Evolutionary conservation across 2,888 invertebrate species (phyloP).

Genomic region (Caenorhabditis sulstoni): DNA sequence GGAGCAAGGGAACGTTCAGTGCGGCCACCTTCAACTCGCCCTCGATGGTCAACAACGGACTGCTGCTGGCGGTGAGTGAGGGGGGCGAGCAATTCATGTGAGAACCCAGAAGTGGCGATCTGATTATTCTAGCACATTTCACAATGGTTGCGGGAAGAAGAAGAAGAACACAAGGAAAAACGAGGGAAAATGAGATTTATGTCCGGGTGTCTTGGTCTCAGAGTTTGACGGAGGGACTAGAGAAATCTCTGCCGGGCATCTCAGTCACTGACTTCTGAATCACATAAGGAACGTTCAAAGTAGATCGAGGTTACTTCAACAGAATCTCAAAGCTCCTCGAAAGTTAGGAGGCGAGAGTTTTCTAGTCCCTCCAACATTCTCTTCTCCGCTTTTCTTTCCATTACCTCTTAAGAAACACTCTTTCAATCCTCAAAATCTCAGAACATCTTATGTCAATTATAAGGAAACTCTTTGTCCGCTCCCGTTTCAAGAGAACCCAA

Average conservation of each 20-base stretch:
- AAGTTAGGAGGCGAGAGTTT: no score
- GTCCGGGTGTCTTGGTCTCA: no score
- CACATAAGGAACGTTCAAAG: no score
- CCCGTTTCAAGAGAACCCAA: background rate
- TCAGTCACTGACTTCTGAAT: no score
- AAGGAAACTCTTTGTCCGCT: background rate
- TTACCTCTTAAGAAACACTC: background rate
- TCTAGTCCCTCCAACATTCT: background rate
- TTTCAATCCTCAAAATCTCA: no score
- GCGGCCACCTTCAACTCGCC: conserved; percentile 50
- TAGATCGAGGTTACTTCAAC: no score
- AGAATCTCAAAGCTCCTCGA: no score
- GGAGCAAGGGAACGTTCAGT: conserved; percentile 57
- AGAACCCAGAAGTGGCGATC: conserved; percentile 3
- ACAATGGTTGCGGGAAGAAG: background rate
- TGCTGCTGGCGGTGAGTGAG: conserved; percentile 56
- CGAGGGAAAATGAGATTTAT: no score
- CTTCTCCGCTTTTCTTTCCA: background rate
- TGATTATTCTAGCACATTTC: conserved; percentile 34
- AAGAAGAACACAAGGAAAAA: no score
- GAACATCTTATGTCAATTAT: conserved; percentile 25
- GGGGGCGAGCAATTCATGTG: background rate
- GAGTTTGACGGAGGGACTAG: no score
- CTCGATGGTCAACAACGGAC: conserved; percentile 57
- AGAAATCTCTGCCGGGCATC: no score